These are phyloP conservation scores for Taenioides sp. DNA, from an alignment of 2,797 vertebrate genomes.

Conservation along the genomic window DNA sequence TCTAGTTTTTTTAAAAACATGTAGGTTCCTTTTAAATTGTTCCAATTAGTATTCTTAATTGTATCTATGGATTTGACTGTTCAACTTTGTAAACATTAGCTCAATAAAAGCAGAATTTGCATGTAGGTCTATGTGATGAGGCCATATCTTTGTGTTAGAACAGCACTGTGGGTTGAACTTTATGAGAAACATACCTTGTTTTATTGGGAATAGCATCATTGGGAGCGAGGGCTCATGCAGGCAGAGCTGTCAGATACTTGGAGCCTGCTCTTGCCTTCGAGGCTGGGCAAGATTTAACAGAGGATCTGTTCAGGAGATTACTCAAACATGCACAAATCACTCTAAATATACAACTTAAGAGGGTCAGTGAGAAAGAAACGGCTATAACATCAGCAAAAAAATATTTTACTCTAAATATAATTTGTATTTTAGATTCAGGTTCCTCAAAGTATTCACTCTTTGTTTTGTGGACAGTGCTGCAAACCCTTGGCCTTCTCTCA, in stretches of 20 bases:
- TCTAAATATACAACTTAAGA: too few species aligned
- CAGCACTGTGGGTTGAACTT: slow-evolving; percentile 9
- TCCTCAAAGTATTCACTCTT: too few species aligned
- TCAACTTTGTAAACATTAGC: neutral
- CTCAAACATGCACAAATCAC: too few species aligned
- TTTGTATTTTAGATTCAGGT: too few species aligned
- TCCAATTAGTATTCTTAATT: too few species aligned
- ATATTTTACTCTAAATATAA: too few species aligned
- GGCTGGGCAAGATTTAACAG: slow-evolving; percentile 37
- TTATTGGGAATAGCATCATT: slow-evolving; percentile 34
- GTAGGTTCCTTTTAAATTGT: too few species aligned
- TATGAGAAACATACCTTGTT: slow-evolving; percentile 35
- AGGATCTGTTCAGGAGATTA: neutral
- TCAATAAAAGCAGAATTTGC: neutral
- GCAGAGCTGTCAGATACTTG: slow-evolving; percentile 24
- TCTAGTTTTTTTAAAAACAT: too few species aligned
- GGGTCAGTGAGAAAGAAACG: too few species aligned
- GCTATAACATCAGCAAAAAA: too few species aligned
- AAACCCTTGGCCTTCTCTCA: too few species aligned
- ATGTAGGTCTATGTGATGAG: neutral
- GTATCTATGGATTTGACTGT: neutral
- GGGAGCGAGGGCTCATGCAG: slow-evolving; percentile 16
- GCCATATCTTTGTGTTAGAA: slow-evolving; percentile 6
- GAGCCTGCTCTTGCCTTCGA: slow-evolving; percentile 12
- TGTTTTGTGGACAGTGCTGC: too few species aligned